These are phyloP conservation scores for Tapera naevia DNA, from an alignment of 2,797 vertebrate species.

Conservation along the genomic window DNA sequence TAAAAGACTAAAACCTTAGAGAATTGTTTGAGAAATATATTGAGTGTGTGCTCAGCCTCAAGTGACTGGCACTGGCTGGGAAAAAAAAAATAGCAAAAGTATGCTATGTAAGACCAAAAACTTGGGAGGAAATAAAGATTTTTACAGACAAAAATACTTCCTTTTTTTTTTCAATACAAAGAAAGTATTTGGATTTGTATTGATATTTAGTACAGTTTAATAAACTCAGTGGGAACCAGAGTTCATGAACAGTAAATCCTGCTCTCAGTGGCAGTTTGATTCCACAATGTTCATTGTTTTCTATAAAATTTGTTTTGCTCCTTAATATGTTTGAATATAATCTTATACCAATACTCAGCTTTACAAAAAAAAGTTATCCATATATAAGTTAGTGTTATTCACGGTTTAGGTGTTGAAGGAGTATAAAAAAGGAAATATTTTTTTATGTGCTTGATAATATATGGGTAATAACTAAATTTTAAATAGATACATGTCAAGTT, in stretches of 20 bases:
- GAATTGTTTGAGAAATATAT: neutral
- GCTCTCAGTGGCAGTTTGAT: neutral
- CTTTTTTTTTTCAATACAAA: neutral
- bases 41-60: neutral
- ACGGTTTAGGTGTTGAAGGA: too few relatives aligned
- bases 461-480: neutral
- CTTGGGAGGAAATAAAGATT: neutral
- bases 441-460: neutral
- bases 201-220: neutral
- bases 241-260: neutral
- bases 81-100: neutral
- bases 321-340: neutral
- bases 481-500: neutral
- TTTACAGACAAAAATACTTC: neutral
- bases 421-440: neutral
- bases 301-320: neutral
- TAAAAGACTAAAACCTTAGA: neutral
- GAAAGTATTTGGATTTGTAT: neutral
- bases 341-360: neutral
- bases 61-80: neutral
- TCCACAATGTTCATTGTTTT: rapidly evolving
- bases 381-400: neutral
- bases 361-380: neutral
- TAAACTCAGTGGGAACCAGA: neutral
- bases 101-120: neutral